phyloP scores from a whole-genome alignment of 2,113 vertebrate genomes.

The Boleophthalmus pectinirostris region DNA sequence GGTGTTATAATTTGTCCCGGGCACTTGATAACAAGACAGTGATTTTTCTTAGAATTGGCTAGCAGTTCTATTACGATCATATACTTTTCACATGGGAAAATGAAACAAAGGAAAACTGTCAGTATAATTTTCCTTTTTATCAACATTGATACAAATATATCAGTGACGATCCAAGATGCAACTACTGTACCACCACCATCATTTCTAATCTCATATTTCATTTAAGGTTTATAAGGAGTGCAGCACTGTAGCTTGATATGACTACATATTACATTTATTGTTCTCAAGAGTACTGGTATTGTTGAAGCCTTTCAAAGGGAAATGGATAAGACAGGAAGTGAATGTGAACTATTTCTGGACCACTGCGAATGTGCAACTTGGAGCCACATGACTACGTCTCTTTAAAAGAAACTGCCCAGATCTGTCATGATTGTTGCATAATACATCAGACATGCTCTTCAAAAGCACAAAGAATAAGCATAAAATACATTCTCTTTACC shows the following conservation, averaged over 20 bases:
- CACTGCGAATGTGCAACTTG: neutral
- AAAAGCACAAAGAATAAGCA: neutral
- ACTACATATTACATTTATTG: neutral
- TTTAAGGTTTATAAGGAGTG: neutral
- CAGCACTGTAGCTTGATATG: neutral
- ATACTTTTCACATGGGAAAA: neutral
- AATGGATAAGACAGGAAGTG: conserved; percentile 35
- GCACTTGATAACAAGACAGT: conserved; percentile 20
- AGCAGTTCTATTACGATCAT: neutral
- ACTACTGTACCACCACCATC: neutral
- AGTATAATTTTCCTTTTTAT: neutral
- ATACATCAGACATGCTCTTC: neutral
- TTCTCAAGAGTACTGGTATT: conserved; percentile 1
- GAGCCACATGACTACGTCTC: conserved; percentile 5
- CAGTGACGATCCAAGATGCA: neutral
- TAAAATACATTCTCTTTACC: conserved; percentile 4
- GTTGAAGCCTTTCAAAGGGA: conserved; percentile 5
- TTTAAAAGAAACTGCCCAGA: neutral
- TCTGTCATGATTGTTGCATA: neutral
- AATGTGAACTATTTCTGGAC: conserved; percentile 32
- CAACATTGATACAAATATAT: no score
- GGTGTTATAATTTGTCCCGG: conserved; percentile 34
- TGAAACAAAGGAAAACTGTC: neutral
- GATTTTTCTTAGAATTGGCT: conserved; percentile 14
- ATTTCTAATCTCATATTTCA: neutral